phyloP scores from a whole-genome alignment of 2,797 vertebrate genomes.

The Fundulus diaphanus region DNA sequence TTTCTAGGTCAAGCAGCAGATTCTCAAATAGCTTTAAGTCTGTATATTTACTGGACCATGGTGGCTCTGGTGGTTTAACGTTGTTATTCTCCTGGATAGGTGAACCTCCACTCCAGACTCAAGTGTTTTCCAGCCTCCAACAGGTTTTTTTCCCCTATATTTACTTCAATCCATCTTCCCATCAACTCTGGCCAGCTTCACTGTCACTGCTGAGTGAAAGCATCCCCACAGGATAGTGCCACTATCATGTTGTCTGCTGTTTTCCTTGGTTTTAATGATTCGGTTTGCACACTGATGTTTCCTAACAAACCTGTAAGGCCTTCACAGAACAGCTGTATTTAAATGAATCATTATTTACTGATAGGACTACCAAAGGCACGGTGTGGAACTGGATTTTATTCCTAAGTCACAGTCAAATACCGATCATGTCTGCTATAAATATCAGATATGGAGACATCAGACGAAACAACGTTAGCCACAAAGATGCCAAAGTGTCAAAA shows the following conservation, averaged over 20 bases:
- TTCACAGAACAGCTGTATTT: no score
- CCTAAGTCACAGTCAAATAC: neutral
- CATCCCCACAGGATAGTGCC: no score
- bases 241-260: no score
- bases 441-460: neutral
- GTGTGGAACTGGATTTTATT: no score
- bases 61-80: no score
- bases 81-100: no score
- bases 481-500: neutral
- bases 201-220: no score
- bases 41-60: neutral
- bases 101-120: neutral
- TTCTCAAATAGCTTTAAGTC: neutral
- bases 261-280: no score
- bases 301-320: no score
- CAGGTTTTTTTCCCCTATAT: neutral
- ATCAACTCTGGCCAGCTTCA: neutral
- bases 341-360: no score
- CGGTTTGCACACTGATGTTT: no score
- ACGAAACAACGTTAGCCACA: neutral
- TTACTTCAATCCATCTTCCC: neutral
- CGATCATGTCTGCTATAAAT: neutral
- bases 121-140: neutral
- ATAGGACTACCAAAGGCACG: no score
- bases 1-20: neutral